Conservation (phyloP, 2,113 vertebrate genomes). For the Ceuthmochares aereus region DNA sequence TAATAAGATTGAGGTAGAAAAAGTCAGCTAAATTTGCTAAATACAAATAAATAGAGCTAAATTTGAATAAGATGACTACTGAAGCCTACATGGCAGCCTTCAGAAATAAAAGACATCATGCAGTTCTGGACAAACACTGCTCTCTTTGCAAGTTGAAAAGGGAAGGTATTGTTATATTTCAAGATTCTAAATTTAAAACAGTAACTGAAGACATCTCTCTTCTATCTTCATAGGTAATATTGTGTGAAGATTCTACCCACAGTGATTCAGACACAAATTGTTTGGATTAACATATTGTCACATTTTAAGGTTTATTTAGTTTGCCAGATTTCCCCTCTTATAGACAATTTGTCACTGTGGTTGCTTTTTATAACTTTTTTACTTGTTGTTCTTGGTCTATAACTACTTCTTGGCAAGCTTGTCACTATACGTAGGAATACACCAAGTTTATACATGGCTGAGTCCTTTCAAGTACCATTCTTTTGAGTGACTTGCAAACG, state of each 20-base stretch:
- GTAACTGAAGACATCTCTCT: not conserved
- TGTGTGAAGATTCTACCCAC: not conserved
- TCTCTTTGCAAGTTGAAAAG: not conserved
- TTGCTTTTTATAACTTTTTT: not conserved
- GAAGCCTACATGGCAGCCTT: not conserved
- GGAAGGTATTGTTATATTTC: not conserved
- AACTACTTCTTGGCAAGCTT: not conserved
- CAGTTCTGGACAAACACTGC: not conserved
- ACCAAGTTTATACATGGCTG: not conserved
- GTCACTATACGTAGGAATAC: not conserved
- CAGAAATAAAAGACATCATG: not conserved
- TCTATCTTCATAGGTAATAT: not conserved
- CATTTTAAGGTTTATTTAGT: not conserved
- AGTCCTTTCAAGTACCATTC: not conserved
- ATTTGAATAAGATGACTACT: not conserved
- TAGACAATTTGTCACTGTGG: not conserved
- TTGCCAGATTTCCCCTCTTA: not conserved
- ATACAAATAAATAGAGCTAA: not conserved
- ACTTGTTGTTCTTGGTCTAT: not conserved
- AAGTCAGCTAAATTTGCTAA: not conserved
- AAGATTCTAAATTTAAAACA: not conserved
- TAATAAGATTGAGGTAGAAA: not conserved
- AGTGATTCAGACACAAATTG: not conserved
- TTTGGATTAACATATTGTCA: not conserved
- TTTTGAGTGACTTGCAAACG: not conserved